Percentiles rank a stretch among this genome's conserved stretches.
Conservation (phyloP, 2,888 invertebrate genomes). For the Sminthurides aquaticus region DNA sequence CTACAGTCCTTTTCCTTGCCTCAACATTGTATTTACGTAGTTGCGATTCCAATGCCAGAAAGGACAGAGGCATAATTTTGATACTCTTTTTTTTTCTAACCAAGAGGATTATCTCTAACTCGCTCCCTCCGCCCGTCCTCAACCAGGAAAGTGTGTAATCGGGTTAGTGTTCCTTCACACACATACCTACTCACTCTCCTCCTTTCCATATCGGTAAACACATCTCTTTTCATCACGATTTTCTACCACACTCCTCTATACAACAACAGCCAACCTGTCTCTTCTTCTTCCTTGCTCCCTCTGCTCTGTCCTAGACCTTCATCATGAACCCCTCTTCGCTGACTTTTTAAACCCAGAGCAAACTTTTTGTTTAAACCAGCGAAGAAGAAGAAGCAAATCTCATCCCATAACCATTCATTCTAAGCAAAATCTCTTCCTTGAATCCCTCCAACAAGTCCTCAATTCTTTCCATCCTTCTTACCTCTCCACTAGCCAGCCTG, state of each 20-base stretch:
- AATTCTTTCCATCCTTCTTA: no score
- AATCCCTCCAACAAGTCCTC: no score
- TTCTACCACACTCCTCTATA: not conserved
- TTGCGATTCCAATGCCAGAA: no score
- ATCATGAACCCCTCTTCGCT: not conserved
- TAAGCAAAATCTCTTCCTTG: no score
- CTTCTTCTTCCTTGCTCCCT: not conserved
- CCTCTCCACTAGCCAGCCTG: no score
- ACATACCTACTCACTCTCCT: not conserved
- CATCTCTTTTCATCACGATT: constrained; percentile 8
- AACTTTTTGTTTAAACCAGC: not conserved
- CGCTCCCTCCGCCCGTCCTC: not conserved
- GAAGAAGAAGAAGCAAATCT: no score
- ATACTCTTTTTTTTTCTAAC: not conserved
- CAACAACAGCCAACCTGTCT: not conserved
- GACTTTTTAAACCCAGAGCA: not conserved
- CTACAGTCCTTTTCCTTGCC: no score
- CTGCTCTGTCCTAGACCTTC: no score
- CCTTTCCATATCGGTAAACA: constrained; percentile 2
- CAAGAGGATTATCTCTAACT: not conserved
- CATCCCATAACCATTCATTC: no score
- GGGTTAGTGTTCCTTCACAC: constrained; percentile 8
- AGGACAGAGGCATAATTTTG: not conserved
- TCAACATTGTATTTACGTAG: no score
- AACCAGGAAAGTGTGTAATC: constrained; percentile 8